Evolutionary conservation across 2,888 invertebrate genomes (phyloP).

Genomic region (Ypsolopha scabrella): DNA sequence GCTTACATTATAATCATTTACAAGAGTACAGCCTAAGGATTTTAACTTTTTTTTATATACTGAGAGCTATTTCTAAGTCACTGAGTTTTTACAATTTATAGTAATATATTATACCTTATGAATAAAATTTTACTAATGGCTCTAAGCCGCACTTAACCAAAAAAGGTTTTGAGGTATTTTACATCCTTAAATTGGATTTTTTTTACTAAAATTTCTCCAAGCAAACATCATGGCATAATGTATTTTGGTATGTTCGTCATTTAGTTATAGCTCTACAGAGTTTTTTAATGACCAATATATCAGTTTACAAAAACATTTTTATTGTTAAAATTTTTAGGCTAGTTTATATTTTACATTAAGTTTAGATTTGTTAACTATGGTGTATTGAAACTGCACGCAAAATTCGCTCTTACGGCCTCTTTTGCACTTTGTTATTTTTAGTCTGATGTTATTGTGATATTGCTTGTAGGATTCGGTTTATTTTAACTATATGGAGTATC

Average conservation of each 20-base stretch:
- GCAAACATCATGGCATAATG: constrained; percentile 67
- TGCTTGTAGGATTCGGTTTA: constrained; percentile 18
- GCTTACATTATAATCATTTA: constrained; percentile 65
- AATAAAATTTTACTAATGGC: constrained; percentile 42
- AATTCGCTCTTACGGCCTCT: constrained; percentile 61
- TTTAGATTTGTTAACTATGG: constrained; percentile 68
- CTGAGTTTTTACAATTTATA: constrained; percentile 61
- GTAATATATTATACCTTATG: constrained; percentile 28
- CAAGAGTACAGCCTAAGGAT: constrained; percentile 70
- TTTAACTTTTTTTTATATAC: constrained; percentile 61
- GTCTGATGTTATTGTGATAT: constrained; percentile 66
- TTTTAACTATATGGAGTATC: constrained; percentile 25
- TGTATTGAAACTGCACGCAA: constrained; percentile 63
- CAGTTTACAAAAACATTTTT: constrained; percentile 51
- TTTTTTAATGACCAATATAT: constrained; percentile 59
- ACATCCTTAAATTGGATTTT: constrained; percentile 56
- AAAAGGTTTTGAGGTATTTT: constrained; percentile 59
- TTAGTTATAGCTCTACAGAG: constrained; percentile 68
- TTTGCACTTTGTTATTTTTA: constrained; percentile 53
- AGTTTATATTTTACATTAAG: constrained; percentile 66
- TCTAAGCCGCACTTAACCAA: constrained; percentile 49
- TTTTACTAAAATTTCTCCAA: constrained; percentile 46
- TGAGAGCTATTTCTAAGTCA: constrained; percentile 71
- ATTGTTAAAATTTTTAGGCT: constrained; percentile 71
- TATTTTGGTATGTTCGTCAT: constrained; percentile 45